phyloP scores from a whole-genome alignment of 2,113 vertebrate genomes.

The Chloropsis cyanopogon region DNA sequence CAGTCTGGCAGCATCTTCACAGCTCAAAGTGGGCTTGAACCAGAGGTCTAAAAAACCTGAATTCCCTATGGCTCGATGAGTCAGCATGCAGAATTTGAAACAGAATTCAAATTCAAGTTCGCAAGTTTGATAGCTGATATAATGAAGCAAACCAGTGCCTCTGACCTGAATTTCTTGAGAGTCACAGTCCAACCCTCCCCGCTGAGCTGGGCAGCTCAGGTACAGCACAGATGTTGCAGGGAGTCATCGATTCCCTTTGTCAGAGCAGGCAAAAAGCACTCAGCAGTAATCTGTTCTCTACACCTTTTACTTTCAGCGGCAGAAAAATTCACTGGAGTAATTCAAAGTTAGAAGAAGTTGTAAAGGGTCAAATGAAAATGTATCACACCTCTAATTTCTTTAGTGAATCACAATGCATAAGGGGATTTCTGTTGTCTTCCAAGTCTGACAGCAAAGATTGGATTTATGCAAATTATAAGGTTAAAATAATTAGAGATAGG shows the following conservation, averaged over 20 bases:
- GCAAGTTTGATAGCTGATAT: not conserved
- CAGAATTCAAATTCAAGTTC: not conserved
- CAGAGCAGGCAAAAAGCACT: not conserved
- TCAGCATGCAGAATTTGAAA: not conserved
- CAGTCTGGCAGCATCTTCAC: not conserved
- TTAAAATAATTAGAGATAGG: slow-evolving; percentile 72
- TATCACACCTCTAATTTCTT: slow-evolving; percentile 54
- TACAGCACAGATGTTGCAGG: not conserved
- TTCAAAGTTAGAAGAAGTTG: slow-evolving; percentile 27
- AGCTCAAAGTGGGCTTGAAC: not conserved
- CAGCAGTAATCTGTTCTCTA: not conserved
- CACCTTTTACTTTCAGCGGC: not conserved
- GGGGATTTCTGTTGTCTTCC: slow-evolving; percentile 46
- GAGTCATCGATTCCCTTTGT: not conserved
- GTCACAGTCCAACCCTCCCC: not conserved
- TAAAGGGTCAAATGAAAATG: slow-evolving; percentile 40
- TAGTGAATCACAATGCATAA: slow-evolving; percentile 30
- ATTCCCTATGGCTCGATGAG: not conserved
- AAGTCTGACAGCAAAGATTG: slow-evolving; percentile 62
- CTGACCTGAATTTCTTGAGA: not conserved
- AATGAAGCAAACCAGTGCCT: not conserved
- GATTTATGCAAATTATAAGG: slow-evolving; percentile 70
- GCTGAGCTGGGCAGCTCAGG: not conserved
- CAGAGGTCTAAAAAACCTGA: not conserved
- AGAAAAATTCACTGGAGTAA: slow-evolving; percentile 15